Percentiles rank a stretch among this genome's conserved stretches.
Conservation (phyloP, 2,113 vertebrate species). For the Myrmecobius fasciatus region DNA sequence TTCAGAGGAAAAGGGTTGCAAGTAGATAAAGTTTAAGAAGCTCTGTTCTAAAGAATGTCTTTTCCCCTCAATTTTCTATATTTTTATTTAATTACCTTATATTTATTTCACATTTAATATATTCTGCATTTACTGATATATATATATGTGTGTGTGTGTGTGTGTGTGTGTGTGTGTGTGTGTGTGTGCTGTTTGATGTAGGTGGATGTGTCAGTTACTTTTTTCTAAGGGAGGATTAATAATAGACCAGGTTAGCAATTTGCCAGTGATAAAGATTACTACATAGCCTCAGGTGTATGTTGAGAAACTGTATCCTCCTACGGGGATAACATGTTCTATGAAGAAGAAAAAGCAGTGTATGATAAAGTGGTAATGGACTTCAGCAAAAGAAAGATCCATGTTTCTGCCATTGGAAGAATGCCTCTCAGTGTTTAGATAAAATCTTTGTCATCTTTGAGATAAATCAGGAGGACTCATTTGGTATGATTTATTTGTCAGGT, state of each 20-base stretch:
- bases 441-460: background rate
- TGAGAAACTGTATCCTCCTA: conserved; percentile 63
- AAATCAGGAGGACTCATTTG: background rate
- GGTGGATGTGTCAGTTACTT: background rate
- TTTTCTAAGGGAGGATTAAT: background rate
- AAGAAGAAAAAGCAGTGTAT: background rate
- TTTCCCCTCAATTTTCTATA: background rate
- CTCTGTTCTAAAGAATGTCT: background rate
- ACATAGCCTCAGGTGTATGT: conserved; percentile 51
- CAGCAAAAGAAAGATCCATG: background rate
- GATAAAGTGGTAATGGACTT: background rate
- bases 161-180: no score
- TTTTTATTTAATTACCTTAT: background rate
- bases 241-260: conserved; percentile 57
- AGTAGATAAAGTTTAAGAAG: no score
- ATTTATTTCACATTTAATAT: background rate
- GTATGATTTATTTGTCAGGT: background rate
- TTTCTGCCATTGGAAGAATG: background rate
- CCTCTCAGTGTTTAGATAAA: background rate
- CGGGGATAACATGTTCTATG: conserved; percentile 63
- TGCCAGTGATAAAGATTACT: conserved; percentile 67
- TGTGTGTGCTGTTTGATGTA: background rate
- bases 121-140: background rate
- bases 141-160: no score
- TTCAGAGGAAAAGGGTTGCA: no score